Percentiles rank a stretch among this genome's conserved stretches.
Conservation (phyloP, 53 echinoderm and acorn worm genomes). For the Temnopleurus reevesii region DNA sequence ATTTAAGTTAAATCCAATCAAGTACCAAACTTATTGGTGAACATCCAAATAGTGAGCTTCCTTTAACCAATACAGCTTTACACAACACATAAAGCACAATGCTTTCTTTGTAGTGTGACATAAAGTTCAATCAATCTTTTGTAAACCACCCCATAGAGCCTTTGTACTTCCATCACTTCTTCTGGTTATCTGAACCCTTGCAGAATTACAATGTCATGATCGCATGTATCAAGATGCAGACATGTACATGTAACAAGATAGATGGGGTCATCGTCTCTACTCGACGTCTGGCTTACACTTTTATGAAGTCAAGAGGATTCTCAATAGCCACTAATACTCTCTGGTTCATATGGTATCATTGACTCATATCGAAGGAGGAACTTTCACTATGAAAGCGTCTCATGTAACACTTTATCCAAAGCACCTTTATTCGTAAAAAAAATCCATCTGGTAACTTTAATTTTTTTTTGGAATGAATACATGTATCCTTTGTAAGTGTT, state of each 20-base stretch:
- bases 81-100: too few relatives aligned
- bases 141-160: too few relatives aligned
- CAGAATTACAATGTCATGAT: not conserved
- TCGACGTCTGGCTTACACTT: not conserved
- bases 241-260: not conserved
- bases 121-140: too few relatives aligned
- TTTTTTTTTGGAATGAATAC: too few relatives aligned
- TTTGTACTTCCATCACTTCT: not conserved
- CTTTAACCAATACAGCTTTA: too few relatives aligned
- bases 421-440: too few relatives aligned
- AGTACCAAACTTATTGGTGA: too few relatives aligned
- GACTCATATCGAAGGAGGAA: not conserved
- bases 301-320: conserved; percentile 16
- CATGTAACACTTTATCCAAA: not conserved
- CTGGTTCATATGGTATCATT: not conserved
- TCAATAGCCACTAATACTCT: not conserved
- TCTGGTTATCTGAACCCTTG: not conserved
- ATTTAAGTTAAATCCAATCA: too few relatives aligned
- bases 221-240: not conserved
- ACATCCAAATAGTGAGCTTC: too few relatives aligned
- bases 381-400: not conserved
- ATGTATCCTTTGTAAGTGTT: too few relatives aligned
- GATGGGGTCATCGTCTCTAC: not conserved
- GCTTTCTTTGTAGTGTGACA: too few relatives aligned
- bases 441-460: too few relatives aligned